Evolutionary conservation across 2,888 invertebrate genomes (phyloP), one percentile per base, ranked within the genome.

Genomic region (Lepidocyrtinus sp.): DNA sequence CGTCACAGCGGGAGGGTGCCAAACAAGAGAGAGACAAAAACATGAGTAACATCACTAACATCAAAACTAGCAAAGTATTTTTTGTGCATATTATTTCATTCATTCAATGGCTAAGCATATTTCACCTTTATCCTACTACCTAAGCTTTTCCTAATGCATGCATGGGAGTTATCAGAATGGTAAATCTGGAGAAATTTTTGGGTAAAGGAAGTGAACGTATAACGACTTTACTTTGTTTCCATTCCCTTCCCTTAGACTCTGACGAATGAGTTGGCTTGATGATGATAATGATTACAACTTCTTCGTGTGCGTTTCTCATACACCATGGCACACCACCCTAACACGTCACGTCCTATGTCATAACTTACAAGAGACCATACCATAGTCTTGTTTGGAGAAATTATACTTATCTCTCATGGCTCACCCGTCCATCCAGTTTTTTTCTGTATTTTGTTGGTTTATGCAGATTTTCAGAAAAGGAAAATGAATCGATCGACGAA

Each of bases 1-100:
- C 67, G 36, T 50, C 69, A 12, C 75, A 77, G 76, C 76, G 21
- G 76, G 76, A 77, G 76, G 71, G 76, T 70, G 62, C 64, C 70
- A 70, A 46, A 45, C 19, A 19, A 46, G 50, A 50, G 17, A 50
- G 17, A 50, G 50, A 50, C 50, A 50, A 50, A 50, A 50, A 50
- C 50, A 15, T 2, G 17, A 50, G 50, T 7, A 50, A 12, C 50
- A 50, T 5, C 12, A 36, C 5, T 36, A 36, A 50, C 50, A 50
- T 50, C 5, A 50, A 50, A 50, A 50, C 12, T 17, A n/a, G 15
- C 1, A 12, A 7, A 50, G 2, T 2, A n/a, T 7, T 50, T 50
- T 50, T 50, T 50, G 5, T 50, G 50, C 50, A 50, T 50, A 50
- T 50, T n/a, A 50, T 50, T 50, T 50, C 50, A 50, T 17, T 50